phyloP scores from a whole-genome alignment of 2,888 invertebrate species.

The Apotomis capreana region DNA sequence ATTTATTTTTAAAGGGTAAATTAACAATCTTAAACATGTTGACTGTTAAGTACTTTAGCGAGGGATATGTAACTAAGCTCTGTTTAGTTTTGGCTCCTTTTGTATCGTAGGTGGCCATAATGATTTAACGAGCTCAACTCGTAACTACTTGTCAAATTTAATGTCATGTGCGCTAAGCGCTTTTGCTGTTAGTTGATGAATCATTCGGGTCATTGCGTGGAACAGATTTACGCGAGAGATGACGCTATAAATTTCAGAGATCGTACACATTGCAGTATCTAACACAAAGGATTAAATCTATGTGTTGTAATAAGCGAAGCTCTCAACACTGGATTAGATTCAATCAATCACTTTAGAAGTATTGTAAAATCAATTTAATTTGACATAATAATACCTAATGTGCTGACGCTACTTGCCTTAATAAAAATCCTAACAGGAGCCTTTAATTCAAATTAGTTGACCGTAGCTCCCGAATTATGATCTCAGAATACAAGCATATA shows the following conservation, averaged over 20 bases:
- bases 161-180: conserved; percentile 26
- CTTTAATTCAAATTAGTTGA: too few relatives aligned
- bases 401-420: too few relatives aligned
- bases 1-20: conserved; percentile 21
- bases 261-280: conserved; percentile 1
- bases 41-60: neutral
- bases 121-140: conserved; percentile 12
- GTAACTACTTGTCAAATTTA: conserved; percentile 26
- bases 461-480: too few relatives aligned
- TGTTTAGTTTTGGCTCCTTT: conserved; percentile 2
- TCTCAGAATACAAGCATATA: too few relatives aligned
- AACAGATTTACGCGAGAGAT: conserved; percentile 27
- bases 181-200: conserved; percentile 32
- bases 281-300: conserved; percentile 7
- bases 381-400: too few relatives aligned
- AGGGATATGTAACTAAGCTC: neutral
- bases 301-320: neutral
- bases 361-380: too few relatives aligned
- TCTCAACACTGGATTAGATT: too few relatives aligned
- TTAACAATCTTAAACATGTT: conserved; percentile 18
- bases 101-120: conserved; percentile 1
- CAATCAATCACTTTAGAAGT: too few relatives aligned
- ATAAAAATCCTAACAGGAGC: too few relatives aligned
- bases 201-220: conserved; percentile 27
- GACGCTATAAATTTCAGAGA: conserved; percentile 4